Evolutionary conservation across 2,797 vertebrate species (phyloP), one percentile per base, ranked within the genome.

Genomic region (Enteromius afrohamiltoni): DNA sequence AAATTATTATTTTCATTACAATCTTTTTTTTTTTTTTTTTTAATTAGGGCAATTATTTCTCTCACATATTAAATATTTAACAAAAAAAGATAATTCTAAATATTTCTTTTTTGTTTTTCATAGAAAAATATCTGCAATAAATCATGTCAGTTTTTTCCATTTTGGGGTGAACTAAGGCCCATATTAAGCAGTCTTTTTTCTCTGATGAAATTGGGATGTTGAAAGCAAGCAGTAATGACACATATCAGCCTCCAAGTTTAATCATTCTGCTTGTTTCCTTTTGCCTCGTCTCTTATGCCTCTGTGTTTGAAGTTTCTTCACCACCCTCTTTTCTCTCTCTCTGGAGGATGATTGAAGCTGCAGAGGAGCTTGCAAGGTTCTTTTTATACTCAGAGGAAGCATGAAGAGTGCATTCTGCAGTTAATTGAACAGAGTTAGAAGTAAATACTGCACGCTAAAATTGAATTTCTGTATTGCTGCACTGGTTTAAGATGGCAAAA

Each of bases 401-500:
- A 80, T 73, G 67, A 70, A 85, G 78, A 75, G 58, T 84, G 80
- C 58, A 77, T 80, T 85, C 81, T 73, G 92, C 92, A 88, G 87
- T 93, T 94, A 93, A 95, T 94, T 94, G 93, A 91, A 90, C 91
- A 91, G 91, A 70, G 91, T 95, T 94, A 95, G 93, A 95, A 94
- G 93, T 94, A 95, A 95, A 95, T 92, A 91, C 91, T 23, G 83
- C 89, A 60, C 0, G 11, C 58, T 26, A 60, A 60, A 60, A 60
- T 26, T 14, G 4, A 5, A 60, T 60, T n/a, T 60, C 11, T 14
- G 58, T 60, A 60, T 60, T 60, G 23, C 58, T 60, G 11, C n/a
- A 60, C n/a, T 60, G 55, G 55, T 60, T 26, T 60, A 10, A 60
- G 55, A 60, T n/a, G 23, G 10, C 23, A 26, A 60, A 4, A 6